phyloP scores from a whole-genome alignment of 2,113 vertebrate genomes.

The Felis chaus region DNA sequence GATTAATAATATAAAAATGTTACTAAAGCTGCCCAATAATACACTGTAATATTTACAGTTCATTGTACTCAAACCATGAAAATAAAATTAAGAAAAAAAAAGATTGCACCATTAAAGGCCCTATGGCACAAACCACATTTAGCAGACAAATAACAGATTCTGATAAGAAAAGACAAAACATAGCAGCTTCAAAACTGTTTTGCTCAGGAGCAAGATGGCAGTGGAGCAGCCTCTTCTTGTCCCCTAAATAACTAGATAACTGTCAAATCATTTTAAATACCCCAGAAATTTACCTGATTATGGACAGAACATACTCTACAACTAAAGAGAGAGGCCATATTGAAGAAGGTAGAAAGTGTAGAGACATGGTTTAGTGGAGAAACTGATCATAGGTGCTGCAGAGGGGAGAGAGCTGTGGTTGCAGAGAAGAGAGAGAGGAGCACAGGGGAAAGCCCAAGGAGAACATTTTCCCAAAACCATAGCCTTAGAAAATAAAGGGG shows the following conservation, averaged over 20 bases:
- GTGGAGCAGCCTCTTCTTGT: background rate
- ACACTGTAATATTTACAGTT: background rate
- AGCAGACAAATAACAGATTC: background rate
- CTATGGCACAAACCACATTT: background rate
- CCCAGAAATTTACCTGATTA: background rate
- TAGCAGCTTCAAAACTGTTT: background rate
- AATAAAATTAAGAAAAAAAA: background rate
- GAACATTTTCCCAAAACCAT: background rate
- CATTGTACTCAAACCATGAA: background rate
- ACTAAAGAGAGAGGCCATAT: background rate
- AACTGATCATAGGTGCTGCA: background rate
- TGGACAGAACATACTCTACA: background rate
- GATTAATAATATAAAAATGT: background rate
- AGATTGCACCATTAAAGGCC: background rate
- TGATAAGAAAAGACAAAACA: background rate
- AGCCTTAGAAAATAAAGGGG: background rate
- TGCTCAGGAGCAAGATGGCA: background rate
- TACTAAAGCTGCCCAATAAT: background rate
- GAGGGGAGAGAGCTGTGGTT: background rate
- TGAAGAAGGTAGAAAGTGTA: background rate
- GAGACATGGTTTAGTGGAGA: background rate
- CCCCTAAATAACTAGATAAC: background rate
- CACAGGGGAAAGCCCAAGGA: background rate
- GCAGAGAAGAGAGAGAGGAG: background rate
- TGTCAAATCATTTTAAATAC: background rate